A percentile compares a stretch with the other conserved stretches of the same genome.
These are phyloP conservation scores for Drosophila prostipennis DNA, from an alignment of 2,888 invertebrate genomes.

Conservation along the genomic window DNA sequence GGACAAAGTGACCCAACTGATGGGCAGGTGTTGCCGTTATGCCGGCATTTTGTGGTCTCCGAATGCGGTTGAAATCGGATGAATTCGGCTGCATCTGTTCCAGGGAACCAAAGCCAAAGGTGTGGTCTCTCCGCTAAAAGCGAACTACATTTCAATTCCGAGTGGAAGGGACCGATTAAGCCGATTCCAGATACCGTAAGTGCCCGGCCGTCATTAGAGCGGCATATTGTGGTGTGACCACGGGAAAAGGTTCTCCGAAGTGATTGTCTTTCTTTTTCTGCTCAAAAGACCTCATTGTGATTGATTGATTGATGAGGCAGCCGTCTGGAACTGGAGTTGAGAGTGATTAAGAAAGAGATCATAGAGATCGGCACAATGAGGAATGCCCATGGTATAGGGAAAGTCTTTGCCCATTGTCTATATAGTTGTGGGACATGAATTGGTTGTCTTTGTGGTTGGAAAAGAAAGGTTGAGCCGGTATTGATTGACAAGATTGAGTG, in stretches of 20 bases:
- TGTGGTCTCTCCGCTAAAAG: conserved; percentile 49
- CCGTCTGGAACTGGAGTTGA: conserved; percentile 19
- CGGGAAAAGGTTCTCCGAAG: conserved; percentile 22
- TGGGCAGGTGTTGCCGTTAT: conserved; percentile 69
- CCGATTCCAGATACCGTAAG: conserved; percentile 50
- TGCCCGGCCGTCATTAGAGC: conserved; percentile 27
- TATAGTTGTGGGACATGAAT: conserved; percentile 5
- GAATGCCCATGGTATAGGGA: not conserved
- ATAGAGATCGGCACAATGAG: conserved; percentile 9
- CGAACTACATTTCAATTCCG: conserved; percentile 58
- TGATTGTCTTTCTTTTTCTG: conserved; percentile 21
- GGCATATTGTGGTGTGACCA: conserved; percentile 4
- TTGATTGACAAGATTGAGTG: conserved; percentile 7
- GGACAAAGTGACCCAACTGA: conserved; percentile 22
- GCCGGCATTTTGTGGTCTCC: conserved; percentile 52
- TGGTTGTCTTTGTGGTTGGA: conserved; percentile 4
- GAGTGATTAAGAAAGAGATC: conserved; percentile 39
- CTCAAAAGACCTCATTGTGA: conserved; percentile 27
- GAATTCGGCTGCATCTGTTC: conserved; percentile 16
- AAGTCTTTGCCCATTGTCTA: conserved; percentile 9
- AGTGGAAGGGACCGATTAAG: conserved; percentile 59
- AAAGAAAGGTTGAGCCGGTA: conserved; percentile 6
- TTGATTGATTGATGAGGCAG: conserved; percentile 33
- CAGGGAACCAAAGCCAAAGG: conserved; percentile 9
- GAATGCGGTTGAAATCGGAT: conserved; percentile 28